Percentiles rank a stretch among this genome's conserved stretches.
These are phyloP conservation scores for Embiotoca jacksoni DNA, from an alignment of 2,113 vertebrate species.

Conservation along the genomic window DNA sequence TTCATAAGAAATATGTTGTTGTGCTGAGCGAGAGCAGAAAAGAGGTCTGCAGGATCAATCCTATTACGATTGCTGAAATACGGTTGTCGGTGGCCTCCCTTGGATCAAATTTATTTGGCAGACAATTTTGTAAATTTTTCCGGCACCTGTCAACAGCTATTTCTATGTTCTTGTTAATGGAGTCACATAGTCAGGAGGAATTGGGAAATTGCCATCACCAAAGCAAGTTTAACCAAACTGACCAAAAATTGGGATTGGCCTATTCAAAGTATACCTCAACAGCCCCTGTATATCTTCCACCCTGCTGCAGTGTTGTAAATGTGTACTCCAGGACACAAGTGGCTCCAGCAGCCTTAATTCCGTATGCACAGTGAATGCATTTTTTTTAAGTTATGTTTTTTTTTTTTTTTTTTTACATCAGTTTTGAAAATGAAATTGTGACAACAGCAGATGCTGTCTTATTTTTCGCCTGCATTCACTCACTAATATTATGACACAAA, in stretches of 20 bases:
- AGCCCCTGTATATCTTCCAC: neutral
- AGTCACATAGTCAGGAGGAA: neutral
- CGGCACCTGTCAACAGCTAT: neutral
- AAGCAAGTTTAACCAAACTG: neutral
- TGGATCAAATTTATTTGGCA: slow-evolving; percentile 4
- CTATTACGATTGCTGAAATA: neutral
- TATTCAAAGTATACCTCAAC: neutral
- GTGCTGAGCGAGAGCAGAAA: neutral
- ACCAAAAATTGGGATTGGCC: neutral
- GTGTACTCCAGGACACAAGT: neutral
- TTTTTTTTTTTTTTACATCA: too few species aligned
- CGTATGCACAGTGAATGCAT: too few species aligned
- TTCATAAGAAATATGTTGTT: slow-evolving; percentile 8
- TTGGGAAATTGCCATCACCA: neutral
- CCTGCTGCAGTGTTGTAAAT: neutral
- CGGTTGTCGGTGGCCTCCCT: neutral
- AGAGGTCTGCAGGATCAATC: neutral
- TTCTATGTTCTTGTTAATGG: neutral
- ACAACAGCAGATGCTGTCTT: too few species aligned
- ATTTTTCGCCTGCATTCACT: too few species aligned
- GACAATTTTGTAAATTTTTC: slow-evolving; percentile 12
- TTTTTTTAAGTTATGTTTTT: too few species aligned
- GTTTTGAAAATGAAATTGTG: too few species aligned
- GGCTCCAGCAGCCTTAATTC: too few species aligned
- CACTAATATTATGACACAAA: too few species aligned